Percentiles rank a stretch among this genome's conserved stretches.
These are phyloP conservation scores for Lithophane leautieri DNA, from an alignment of 2,888 invertebrate genomes.

Conservation along the genomic window DNA sequence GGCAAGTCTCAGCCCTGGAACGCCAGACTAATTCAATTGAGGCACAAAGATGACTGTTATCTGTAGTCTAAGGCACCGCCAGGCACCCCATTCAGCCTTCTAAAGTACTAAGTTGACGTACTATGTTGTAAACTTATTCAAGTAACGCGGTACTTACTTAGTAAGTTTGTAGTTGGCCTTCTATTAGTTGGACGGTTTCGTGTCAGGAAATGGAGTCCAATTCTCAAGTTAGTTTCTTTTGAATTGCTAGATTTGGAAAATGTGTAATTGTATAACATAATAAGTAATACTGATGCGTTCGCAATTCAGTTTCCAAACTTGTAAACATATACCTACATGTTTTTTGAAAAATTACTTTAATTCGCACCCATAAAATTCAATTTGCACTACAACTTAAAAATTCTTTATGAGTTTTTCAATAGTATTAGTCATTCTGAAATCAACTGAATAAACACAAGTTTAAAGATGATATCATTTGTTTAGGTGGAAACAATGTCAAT, in stretches of 20 bases:
- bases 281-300: not conserved
- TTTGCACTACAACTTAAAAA: not conserved
- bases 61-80: conserved; percentile 59
- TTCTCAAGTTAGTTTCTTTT: conserved; percentile 18
- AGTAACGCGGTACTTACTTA: conserved; percentile 38
- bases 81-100: conserved; percentile 60
- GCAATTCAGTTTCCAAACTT: not conserved
- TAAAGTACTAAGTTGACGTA: conserved; percentile 55
- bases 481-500: not conserved
- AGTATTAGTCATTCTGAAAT: not conserved
- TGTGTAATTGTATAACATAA: not conserved
- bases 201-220: conserved; percentile 4
- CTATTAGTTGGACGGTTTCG: conserved; percentile 24
- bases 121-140: conserved; percentile 56
- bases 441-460: not conserved
- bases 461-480: not conserved
- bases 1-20: conserved; percentile 46
- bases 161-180: conserved; percentile 35
- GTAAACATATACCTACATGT: not conserved
- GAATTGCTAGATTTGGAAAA: not conserved
- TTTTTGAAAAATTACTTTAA: not conserved
- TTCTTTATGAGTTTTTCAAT: not conserved
- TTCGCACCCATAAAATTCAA: not conserved
- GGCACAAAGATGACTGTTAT: conserved; percentile 69
- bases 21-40: conserved; percentile 65